Conservation (phyloP, 2,113 vertebrate species). For the Anolis carolinensis region DNA sequence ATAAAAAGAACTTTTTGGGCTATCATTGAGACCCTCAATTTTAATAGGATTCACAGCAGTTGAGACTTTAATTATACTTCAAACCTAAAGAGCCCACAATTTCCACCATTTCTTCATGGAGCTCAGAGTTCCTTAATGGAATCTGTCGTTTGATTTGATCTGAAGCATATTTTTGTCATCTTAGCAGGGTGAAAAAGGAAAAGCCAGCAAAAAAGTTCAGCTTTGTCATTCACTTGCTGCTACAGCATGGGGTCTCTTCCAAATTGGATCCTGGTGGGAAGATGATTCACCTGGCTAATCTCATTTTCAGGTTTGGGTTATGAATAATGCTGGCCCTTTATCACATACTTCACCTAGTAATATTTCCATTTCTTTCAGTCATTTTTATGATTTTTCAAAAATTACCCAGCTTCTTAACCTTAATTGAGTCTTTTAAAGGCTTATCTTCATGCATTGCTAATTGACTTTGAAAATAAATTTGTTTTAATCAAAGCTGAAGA, state of each 20-base stretch:
- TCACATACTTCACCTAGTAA: conserved; percentile 42
- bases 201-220: not conserved
- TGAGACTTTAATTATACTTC: conserved; percentile 9
- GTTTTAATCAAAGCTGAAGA: too few relatives aligned
- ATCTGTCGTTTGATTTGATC: conserved; percentile 28
- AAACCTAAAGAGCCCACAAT: not conserved
- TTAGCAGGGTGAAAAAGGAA: not conserved
- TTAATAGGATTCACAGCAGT: not conserved
- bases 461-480: not conserved
- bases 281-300: conserved; percentile 57
- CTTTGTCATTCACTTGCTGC: not conserved
- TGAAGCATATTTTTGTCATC: conserved; percentile 10
- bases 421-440: conserved; percentile 14
- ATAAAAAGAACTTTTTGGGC: not conserved
- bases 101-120: conserved; percentile 22
- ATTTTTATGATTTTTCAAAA: conserved; percentile 6
- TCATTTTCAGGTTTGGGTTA: conserved; percentile 53
- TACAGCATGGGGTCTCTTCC: not conserved
- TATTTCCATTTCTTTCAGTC: conserved; percentile 42
- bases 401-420: conserved; percentile 30
- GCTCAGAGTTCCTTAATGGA: conserved; percentile 1
- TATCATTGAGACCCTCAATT: not conserved
- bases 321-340: conserved; percentile 45
- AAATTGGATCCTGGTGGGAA: conserved; percentile 25
- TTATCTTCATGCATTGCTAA: conserved; percentile 29